Evolutionary conservation across 2,797 vertebrate genomes (phyloP), one percentile per base, ranked within the genome.

Genomic region (Scolopax bukidnonensis): DNA sequence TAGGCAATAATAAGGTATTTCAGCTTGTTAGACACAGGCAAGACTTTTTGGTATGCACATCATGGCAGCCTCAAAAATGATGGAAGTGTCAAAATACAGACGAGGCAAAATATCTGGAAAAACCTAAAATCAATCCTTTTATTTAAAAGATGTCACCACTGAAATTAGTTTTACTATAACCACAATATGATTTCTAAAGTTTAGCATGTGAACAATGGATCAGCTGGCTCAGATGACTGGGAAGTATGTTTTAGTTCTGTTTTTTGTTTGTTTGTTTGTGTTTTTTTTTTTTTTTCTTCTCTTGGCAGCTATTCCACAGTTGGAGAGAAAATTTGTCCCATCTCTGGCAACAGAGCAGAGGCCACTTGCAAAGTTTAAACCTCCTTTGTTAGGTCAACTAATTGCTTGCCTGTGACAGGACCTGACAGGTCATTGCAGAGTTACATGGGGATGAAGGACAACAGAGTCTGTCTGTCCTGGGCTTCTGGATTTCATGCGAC

Each of bases 21-120:
- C 71, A 47, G 84, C 83, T 93, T 60, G 85, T 93, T 86, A 93
- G 80, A 80, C 16, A 27, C 68, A 87, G 71, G 48, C 64, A 54
- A 85, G 50, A 87, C 84, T 95, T 90, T 89, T 95, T 87, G 67
- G 81, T 84, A 94, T 93, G 84, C 90, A 24, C 56, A 27, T 71
- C 89, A 50, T 76, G 84, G 47, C 75, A 83, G 53, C n/a, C 71
- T 87, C 78, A 89, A 70, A 94, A 87, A 83, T 33, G 19, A 87
- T 64, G 65, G 69, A 74, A 16, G 0, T 57, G 82, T 75, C 68
- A 80, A 77, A 93, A 85, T 18, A 94, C 56, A 90, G 81, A 89
- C 57, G 57, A 91, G 28, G 32, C 45, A 80, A 64, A 79, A 85
- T 16, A 50, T 5, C 61, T 48, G 12, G 25, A 84, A 92, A 93